These are phyloP conservation scores for Loris lydekkerianus DNA, from an alignment of 2,797 vertebrate genomes.

Conservation along the genomic window DNA sequence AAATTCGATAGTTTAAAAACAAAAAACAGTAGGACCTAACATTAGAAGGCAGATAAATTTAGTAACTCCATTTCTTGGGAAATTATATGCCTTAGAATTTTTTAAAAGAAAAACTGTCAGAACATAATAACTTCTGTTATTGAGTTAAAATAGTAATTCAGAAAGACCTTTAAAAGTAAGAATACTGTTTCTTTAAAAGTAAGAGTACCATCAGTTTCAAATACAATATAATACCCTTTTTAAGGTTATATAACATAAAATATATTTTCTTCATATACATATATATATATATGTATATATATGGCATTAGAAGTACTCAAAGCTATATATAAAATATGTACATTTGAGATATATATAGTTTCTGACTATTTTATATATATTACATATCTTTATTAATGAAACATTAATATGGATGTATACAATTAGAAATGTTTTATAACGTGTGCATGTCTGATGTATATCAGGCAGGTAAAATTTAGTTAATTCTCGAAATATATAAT, in stretches of 20 bases:
- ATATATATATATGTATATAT: background rate
- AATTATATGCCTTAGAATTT: constrained; percentile 42
- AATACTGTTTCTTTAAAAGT: background rate
- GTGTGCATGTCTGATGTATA: background rate
- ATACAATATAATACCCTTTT: background rate
- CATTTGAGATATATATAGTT: background rate
- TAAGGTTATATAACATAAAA: background rate
- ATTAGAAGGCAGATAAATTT: constrained; percentile 5
- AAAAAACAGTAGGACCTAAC: background rate
- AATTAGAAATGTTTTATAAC: background rate
- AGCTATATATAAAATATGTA: background rate
- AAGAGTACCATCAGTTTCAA: background rate
- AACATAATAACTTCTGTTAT: constrained; percentile 27
- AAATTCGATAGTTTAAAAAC: background rate
- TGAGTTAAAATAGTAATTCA: constrained; percentile 32
- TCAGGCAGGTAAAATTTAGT: background rate
- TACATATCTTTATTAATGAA: background rate
- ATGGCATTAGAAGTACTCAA: background rate
- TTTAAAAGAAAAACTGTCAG: background rate
- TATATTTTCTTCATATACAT: background rate
- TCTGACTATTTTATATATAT: background rate
- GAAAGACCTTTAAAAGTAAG: background rate
- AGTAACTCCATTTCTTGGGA: background rate
- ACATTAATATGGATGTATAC: background rate
- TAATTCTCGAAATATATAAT: background rate